phyloP scores from a whole-genome alignment of 2,797 vertebrate genomes.

The Enteromius unitaeniatus region DNA sequence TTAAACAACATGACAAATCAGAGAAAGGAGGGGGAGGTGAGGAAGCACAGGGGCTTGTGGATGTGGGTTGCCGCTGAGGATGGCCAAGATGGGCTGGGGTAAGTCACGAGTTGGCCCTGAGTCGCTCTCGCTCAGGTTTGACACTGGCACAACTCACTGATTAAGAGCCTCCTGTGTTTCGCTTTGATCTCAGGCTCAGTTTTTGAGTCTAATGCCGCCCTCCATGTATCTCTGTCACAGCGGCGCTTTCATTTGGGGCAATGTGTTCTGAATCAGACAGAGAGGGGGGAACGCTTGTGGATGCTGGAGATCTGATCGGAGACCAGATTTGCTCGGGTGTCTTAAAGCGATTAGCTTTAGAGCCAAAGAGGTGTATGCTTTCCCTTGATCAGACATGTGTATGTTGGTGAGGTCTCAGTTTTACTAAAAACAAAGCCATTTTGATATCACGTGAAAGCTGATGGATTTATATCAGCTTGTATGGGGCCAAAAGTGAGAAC shows the following conservation, averaged over 20 bases:
- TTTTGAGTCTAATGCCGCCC: slow-evolving; percentile 58
- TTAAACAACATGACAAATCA: slow-evolving; percentile 65
- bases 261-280: slow-evolving; percentile 65
- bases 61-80: slow-evolving; percentile 58
- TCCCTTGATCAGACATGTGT: slow-evolving; percentile 15
- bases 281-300: slow-evolving; percentile 9
- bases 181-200: slow-evolving; percentile 62
- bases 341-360: slow-evolving; percentile 32
- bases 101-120: slow-evolving; percentile 25
- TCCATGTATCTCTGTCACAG: slow-evolving; percentile 64
- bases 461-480: slow-evolving; percentile 44
- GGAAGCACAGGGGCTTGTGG: slow-evolving; percentile 35
- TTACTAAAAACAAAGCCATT: slow-evolving; percentile 47
- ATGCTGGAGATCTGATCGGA: slow-evolving; percentile 46
- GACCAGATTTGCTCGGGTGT: slow-evolving; percentile 26
- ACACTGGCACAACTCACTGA: slow-evolving; percentile 60
- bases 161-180: slow-evolving; percentile 60
- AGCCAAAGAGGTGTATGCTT: slow-evolving; percentile 2
- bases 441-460: slow-evolving; percentile 48
- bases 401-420: slow-evolving; percentile 26
- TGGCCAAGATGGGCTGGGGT: slow-evolving; percentile 47
- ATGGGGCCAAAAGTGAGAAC: slow-evolving; percentile 50
- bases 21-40: slow-evolving; percentile 45
- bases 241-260: slow-evolving; percentile 62
- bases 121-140: slow-evolving; percentile 49